Evolutionary conservation across 2,888 invertebrate genomes (phyloP), one percentile per base, ranked within the genome.

Genomic region (Synergus gifuensis): DNA sequence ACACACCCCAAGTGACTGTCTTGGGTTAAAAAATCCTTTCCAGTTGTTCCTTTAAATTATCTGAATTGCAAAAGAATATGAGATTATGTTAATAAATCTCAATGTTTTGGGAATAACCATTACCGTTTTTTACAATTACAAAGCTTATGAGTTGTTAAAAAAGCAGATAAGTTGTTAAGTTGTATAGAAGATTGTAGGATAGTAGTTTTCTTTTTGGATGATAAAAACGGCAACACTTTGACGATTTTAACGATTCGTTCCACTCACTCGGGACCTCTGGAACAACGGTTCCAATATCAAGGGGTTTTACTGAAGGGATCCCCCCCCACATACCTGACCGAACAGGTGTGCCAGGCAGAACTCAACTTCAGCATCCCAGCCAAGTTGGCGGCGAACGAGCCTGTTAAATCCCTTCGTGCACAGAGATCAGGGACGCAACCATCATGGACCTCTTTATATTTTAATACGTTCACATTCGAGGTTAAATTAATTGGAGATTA

Each of bases 301-400:
- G 66, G 67, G 67, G 22, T 67, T 67, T 67, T 67, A 67, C 67
- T 67, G 44, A 22, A 67, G 67, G 22, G 67, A 67, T 28, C 14
- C 67, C 36, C 46, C 40, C 67, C 67, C 66, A 40, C 66, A 66
- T 67, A 67, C 67, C 67, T 67, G 44, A 46, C 67, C 40, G 67
- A 67, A 67, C 67, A 67, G 67, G 67, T 67, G 67, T 67, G 67
- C 67, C 67, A 44, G 44, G 67, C 42, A 44, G 44, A 67, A 67
- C 67, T 67, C 42, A 67, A 67, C 67, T 64, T 64, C 64, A 40
- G 64, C 42, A 44, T 67, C 67, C 44, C 67, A 67, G 67, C 67
- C 67, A 67, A 67, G 67, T 22, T 67, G 67, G 67, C 67, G 67
- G 46, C 67, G 14, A 67, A 67, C 67, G 40, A 64, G 64, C n/a